phyloP scores from a whole-genome alignment of 1,140 invertebrate species.

The Holotrichia oblita region DNA sequence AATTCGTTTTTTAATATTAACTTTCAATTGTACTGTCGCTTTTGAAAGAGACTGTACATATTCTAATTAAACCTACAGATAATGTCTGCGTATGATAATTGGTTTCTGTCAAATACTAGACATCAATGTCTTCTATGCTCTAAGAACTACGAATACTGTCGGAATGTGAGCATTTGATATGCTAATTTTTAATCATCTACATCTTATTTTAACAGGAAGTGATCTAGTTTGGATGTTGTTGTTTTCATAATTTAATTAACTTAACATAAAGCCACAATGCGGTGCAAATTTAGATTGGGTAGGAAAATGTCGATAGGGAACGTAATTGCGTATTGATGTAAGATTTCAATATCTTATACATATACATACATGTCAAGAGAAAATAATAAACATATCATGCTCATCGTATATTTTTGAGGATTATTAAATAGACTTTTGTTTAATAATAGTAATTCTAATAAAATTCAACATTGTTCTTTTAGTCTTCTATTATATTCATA shows the following conservation, averaged over 20 bases:
- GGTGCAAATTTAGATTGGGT: background rate
- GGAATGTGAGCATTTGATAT: background rate
- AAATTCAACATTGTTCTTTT: too few species aligned
- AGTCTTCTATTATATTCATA: too few species aligned
- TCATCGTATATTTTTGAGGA: too few species aligned
- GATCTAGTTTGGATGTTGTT: background rate
- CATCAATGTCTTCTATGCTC: background rate
- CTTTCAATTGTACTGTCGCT: too few species aligned
- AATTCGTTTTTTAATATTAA: too few species aligned
- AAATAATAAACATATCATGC: too few species aligned
- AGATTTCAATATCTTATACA: too few species aligned
- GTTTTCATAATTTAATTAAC: slow-evolving; percentile 9
- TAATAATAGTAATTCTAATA: too few species aligned
- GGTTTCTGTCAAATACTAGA: background rate
- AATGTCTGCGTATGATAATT: slow-evolving; percentile 13
- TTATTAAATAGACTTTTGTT: too few species aligned
- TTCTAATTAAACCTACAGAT: background rate
- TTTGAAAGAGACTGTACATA: background rate
- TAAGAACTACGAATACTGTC: background rate
- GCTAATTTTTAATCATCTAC: slow-evolving; percentile 4
- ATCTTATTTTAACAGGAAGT: background rate
- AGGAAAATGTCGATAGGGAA: too few species aligned
- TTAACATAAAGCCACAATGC: background rate
- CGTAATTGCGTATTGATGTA: too few species aligned
- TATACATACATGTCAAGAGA: too few species aligned